phyloP scores from a whole-genome alignment of 2,888 invertebrate species.

The Lasioglossum malachurum region DNA sequence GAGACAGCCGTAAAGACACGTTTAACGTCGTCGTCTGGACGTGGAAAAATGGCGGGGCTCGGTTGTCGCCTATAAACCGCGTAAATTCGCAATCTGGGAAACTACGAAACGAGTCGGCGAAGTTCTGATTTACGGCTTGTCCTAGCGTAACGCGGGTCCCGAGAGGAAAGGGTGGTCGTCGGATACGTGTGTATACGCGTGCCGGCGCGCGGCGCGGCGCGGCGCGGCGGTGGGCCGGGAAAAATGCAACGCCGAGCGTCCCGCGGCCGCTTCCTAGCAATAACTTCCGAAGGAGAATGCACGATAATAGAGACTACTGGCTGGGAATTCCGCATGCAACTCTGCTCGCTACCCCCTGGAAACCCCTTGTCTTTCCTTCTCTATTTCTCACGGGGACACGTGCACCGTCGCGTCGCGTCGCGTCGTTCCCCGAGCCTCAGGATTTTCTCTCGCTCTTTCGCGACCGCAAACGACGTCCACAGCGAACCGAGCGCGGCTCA shows the following conservation, averaged over 20 bases:
- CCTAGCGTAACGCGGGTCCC: conserved; percentile 19
- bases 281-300: conserved; percentile 79
- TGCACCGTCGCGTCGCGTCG: background rate
- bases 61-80: conserved; percentile 57
- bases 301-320: conserved; percentile 79
- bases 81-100: conserved; percentile 75
- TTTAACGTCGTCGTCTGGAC: background rate
- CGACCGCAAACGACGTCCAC: conserved; percentile 47
- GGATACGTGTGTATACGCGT: conserved; percentile 22
- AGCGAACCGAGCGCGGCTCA: conserved; percentile 71
- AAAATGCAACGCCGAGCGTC: conserved; percentile 71
- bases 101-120: conserved; percentile 70
- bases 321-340: conserved; percentile 74
- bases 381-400: conserved; percentile 40
- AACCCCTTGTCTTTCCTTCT: conserved; percentile 32
- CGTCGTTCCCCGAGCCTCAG: conserved; percentile 5
- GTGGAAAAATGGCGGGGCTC: background rate
- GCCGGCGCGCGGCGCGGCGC: conserved; percentile 23
- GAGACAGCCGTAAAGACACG: background rate
- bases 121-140: conserved; percentile 74
- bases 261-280: conserved; percentile 70
- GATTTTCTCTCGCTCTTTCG: conserved; percentile 23
- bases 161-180: background rate
- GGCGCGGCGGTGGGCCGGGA: conserved; percentile 61
- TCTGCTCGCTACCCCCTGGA: conserved; percentile 52